Percentiles rank a stretch among this genome's conserved stretches.
phyloP scores from a whole-genome alignment of 2,113 vertebrate genomes.

The Corvus cornix region DNA sequence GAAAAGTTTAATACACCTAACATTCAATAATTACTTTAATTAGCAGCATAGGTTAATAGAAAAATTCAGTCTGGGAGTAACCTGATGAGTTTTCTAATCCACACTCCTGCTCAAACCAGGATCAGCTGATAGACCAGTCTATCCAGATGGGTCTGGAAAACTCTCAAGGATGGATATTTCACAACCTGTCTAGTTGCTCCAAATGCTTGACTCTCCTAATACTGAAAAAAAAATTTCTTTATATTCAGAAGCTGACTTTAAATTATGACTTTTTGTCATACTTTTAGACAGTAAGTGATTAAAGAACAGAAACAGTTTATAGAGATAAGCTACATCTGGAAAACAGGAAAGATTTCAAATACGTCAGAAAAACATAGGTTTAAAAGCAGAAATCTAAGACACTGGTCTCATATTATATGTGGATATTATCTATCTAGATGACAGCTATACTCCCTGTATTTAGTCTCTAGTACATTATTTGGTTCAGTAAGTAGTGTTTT shows the following conservation, averaged over 20 bases:
- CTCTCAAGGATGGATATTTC: background rate
- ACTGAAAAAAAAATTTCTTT: background rate
- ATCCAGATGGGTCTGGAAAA: background rate
- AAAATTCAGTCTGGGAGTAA: background rate
- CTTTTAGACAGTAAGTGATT: background rate
- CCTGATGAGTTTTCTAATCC: background rate
- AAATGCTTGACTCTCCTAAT: background rate
- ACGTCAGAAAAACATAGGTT: background rate
- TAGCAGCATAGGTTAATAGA: background rate
- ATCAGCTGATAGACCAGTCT: background rate
- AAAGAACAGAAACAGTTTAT: background rate
- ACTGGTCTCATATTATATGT: background rate
- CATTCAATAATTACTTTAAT: background rate
- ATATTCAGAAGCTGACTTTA: background rate
- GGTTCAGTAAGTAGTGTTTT: background rate
- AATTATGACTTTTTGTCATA: background rate
- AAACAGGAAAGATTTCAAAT: background rate
- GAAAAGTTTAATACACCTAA: background rate
- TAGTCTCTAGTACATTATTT: background rate
- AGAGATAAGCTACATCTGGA: background rate
- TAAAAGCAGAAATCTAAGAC: background rate
- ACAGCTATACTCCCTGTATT: background rate
- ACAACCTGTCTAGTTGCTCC: background rate
- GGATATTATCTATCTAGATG: background rate
- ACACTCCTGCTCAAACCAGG: background rate